These are phyloP conservation scores for Caerostris extrusa DNA, from an alignment of 1,140 invertebrate genomes.

Conservation along the genomic window DNA sequence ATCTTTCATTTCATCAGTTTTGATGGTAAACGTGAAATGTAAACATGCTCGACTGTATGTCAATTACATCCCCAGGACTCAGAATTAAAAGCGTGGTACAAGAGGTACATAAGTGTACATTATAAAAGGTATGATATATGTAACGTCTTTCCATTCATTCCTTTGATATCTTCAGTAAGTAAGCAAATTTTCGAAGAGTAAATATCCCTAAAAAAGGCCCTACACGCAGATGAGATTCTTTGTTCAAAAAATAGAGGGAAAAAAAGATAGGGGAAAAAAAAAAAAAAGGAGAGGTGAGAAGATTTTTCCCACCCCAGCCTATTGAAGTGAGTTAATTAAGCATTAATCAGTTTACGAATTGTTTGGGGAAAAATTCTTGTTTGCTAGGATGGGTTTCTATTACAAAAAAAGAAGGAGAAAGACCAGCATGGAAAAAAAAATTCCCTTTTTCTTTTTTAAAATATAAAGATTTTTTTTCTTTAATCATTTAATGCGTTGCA, in stretches of 20 bases:
- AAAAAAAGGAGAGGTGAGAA: background rate
- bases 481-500: no score
- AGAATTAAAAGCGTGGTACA: background rate
- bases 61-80: background rate
- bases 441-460: no score
- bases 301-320: background rate
- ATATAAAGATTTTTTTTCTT: no score
- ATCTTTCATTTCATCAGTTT: background rate
- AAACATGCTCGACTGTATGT: background rate
- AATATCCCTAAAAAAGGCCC: background rate
- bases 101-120: background rate
- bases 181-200: constrained; percentile 18
- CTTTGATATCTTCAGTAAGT: background rate
- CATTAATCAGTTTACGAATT: constrained; percentile 47
- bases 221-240: background rate
- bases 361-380: constrained; percentile 22
- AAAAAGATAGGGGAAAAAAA: background rate
- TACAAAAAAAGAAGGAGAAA: no score
- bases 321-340: constrained; percentile 56
- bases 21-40: background rate
- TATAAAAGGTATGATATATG: background rate
- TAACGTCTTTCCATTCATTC: background rate
- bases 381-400: constrained; percentile 19
- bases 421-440: no score
- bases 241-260: background rate